Evolutionary conservation across 2,797 vertebrate genomes (phyloP).

Genomic region (Sternotherus odoratus): DNA sequence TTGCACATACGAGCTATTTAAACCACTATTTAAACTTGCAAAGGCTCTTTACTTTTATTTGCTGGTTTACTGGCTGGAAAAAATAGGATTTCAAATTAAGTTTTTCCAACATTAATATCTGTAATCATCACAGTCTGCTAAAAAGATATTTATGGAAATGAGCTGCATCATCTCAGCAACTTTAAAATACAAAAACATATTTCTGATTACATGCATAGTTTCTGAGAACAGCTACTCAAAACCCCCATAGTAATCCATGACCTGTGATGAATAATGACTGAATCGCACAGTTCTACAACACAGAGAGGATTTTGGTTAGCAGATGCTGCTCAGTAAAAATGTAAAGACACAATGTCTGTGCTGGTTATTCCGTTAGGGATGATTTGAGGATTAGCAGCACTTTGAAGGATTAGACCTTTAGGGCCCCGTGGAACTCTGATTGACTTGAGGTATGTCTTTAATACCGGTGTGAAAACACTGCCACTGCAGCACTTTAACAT

Average conservation of each 20-base stretch:
- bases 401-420: constrained; percentile 15
- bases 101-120: background rate
- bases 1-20: background rate
- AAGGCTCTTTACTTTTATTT: background rate
- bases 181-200: background rate
- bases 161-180: background rate
- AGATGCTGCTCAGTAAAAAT: background rate
- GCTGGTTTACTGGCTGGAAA: background rate
- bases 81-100: background rate
- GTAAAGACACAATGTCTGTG: background rate
- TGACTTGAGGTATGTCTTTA: background rate
- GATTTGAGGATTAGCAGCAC: constrained; percentile 1
- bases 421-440: background rate
- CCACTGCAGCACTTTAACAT: no score
- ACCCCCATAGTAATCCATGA: background rate
- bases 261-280: background rate
- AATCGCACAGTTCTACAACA: background rate
- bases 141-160: background rate
- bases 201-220: background rate
- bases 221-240: background rate
- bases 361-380: background rate
- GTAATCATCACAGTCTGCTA: background rate
- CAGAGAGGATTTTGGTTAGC: background rate
- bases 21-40: background rate
- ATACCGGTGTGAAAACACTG: no score